Base-by-base conservation (phyloP, 2,797 vertebrate species). In the Coracias cyanogaster region DNA sequence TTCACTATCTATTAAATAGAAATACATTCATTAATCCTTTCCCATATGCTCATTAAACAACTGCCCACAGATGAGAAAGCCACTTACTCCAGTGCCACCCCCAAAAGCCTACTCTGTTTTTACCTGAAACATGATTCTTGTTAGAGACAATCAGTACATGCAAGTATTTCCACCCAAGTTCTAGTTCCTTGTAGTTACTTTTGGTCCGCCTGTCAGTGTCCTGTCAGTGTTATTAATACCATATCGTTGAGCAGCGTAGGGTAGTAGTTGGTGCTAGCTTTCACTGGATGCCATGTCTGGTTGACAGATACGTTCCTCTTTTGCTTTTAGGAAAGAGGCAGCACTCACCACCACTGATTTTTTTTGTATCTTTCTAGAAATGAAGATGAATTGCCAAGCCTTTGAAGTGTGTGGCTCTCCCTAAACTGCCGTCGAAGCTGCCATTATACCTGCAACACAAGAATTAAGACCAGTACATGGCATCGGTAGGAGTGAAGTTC, bases 271-370 rank as follows among this genome's bases (percentile, higher is more conserved):
- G n/a, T 41, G 58, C 12, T 79, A 35, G 28, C 37, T 93, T 94
- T 45, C 73, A 31, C 54, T 48, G 51, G 90, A 31, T 86, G 65
- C 74, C 39, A 33, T 5, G 58, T 62, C 80, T 52, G 6, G n/a
- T 62, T 96, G 92, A 94, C 70, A 60, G 85, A 90, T 88, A 21
- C 1, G 4, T 86, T 86, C 76, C 43, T 76, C 88, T 58, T 18
- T 15, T 66, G 80, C 77, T 82, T 77, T 93, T 57, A 93, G 77
- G 88, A 95, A 90, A 95, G 43, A 86, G 66, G 33, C 62, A 95
- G 92, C 70, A 79, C 79, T 88, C 88, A 69, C 69, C 66, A 88
- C 37, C 24, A 10, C 46, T 78, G 72, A 26, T 95, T 69, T 91
- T 69, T 91, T 91, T 33, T 76, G 49, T 33, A 83, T 78, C 66